Evolutionary conservation across 2,797 vertebrate genomes (phyloP).

Genomic region (Karalla daura): DNA sequence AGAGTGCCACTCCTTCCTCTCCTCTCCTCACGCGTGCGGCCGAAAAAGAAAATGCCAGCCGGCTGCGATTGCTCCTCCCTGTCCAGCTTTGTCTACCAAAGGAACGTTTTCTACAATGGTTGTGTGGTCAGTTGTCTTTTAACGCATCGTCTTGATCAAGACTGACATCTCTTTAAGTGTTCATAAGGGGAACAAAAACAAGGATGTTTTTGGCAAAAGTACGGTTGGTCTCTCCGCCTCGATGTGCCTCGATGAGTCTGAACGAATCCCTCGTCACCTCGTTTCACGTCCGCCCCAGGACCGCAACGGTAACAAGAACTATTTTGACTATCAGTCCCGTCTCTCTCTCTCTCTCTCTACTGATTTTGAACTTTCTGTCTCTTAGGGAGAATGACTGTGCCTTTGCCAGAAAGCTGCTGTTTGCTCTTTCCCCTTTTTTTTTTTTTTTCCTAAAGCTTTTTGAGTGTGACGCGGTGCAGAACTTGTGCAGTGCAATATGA

Average conservation of each 20-base stretch:
- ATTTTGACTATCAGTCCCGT: constrained; percentile 32
- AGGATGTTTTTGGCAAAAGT: constrained; percentile 74
- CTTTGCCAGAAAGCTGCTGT: constrained; percentile 78
- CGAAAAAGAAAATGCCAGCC: constrained; percentile 41
- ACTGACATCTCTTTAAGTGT: constrained; percentile 62
- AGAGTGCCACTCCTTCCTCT: constrained; percentile 41
- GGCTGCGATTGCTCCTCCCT: constrained; percentile 32
- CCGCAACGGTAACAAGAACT: constrained; percentile 67
- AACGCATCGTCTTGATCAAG: constrained; percentile 35
- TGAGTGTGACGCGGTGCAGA: constrained; percentile 63
- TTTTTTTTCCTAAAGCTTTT: constrained; percentile 62
- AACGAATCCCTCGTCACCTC: constrained; percentile 41
- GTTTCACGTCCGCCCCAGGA: constrained; percentile 58
- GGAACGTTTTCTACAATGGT: constrained; percentile 71
- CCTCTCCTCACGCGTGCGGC: constrained; percentile 33
- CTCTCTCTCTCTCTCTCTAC: constrained; percentile 27
- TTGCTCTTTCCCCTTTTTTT: constrained; percentile 65
- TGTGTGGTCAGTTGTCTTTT: constrained; percentile 59
- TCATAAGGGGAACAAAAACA: constrained; percentile 66
- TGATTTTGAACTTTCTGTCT: background rate
- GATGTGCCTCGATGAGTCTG: constrained; percentile 33
- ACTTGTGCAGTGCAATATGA: constrained; percentile 74
- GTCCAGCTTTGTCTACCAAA: constrained; percentile 45
- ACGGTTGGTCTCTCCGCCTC: constrained; percentile 75
- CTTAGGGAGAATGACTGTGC: constrained; percentile 65